Evolutionary conservation across 2,888 invertebrate species (phyloP), one percentile per base, ranked within the genome.

Genomic region (Osmoderma eremita): DNA sequence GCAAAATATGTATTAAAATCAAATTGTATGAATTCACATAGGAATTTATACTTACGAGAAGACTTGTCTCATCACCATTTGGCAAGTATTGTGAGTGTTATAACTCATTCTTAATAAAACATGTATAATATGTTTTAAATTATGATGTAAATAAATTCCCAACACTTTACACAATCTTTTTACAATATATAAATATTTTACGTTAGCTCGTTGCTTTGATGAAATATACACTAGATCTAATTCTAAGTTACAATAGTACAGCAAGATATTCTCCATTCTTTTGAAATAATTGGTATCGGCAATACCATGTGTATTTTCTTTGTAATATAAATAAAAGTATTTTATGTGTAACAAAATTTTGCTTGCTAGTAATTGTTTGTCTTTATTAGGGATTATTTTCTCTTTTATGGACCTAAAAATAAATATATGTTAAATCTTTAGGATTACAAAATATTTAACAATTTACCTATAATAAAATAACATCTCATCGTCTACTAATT

Each of bases 201-300:
- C 68, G 18, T 53, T 67, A 12, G 56, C 39, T 45, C 70, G 70
- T 48, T 70, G 73, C 30, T 68, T 73, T 69, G 70, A 74, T 64
- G 72, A 45, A 45, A 65, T 64, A 39, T 70, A 65, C 17, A 75
- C 58, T 17, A 72, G 41, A 22, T 74, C 72, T 20, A 76, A 63
- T 69, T 75, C 72, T 15, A 76, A 66, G 67, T 76, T 74, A 41
- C 73, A 72, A 54, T 75, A 76, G 45, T 74, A 67, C 1, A 73
- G 63, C 42, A 78, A 61, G 24, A 78, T 73, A 18, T 76, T 74
- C 45, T 78, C 77, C 76, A 78, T 77, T 58, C 72, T 65, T 12
- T 73, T 72, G 42, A 75, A 71, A 69, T 78, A 78, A 67, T 71
- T 72, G 39, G 45, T 62, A 20, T 76, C 74, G 3, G 66, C 56